Conservation (phyloP, 2,888 invertebrate genomes). For the Panopea generosa region DNA sequence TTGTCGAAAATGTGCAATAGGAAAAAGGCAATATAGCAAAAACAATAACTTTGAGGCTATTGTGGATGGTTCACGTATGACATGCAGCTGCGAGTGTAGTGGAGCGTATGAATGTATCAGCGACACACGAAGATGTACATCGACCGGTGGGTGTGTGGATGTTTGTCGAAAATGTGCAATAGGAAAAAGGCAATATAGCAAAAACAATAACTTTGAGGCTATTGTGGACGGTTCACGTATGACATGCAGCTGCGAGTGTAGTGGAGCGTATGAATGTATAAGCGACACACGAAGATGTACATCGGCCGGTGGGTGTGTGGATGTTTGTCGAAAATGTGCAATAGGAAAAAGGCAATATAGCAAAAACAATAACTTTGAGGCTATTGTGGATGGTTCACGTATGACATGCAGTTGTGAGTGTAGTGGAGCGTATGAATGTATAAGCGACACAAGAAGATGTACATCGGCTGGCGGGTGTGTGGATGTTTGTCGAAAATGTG, state of each 20-base stretch:
- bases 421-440: conserved; percentile 11
- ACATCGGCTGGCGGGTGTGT: conserved; percentile 22
- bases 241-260: conserved; percentile 60
- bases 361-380: conserved; percentile 56
- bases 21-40: conserved; percentile 54
- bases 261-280: conserved; percentile 33
- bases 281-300: conserved; percentile 25
- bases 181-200: conserved; percentile 35
- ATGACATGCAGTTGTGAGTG: conserved; percentile 52
- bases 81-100: conserved; percentile 45
- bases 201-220: conserved; percentile 48
- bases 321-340: conserved; percentile 43
- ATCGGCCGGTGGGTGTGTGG: conserved; percentile 23
- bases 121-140: conserved; percentile 20
- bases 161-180: conserved; percentile 53
- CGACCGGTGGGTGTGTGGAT: conserved; percentile 26
- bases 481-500: conserved; percentile 37
- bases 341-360: conserved; percentile 58
- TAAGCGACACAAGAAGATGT: conserved; percentile 3
- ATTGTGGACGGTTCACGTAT: conserved; percentile 44
- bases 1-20: conserved; percentile 60
- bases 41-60: conserved; percentile 60
- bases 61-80: conserved; percentile 28
- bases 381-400: conserved; percentile 23
- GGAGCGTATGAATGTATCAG: conserved; percentile 32